Evolutionary conservation across 2,113 vertebrate genomes (phyloP).

Genomic region (Nothobranchius furzeri): DNA sequence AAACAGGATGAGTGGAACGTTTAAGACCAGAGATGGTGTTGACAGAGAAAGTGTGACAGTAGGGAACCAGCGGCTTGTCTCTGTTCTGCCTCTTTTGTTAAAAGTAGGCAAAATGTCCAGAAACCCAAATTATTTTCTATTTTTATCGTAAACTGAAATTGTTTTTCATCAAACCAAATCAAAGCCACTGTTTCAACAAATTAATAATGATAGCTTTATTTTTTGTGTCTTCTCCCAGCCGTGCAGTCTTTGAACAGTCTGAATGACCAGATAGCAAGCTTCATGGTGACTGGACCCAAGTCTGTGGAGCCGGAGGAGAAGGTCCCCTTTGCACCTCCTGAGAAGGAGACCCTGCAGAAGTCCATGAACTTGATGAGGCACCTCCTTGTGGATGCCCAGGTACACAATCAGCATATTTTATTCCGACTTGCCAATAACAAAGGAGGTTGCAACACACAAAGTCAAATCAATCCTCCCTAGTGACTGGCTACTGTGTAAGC

Average conservation of each 20-base stretch:
- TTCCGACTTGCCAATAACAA: neutral
- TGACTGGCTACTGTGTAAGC: too few species aligned
- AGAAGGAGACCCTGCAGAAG: conserved; percentile 87
- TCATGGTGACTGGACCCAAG: conserved; percentile 87
- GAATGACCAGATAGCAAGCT: conserved; percentile 92
- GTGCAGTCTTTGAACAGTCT: conserved; percentile 89
- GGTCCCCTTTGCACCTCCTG: conserved; percentile 79
- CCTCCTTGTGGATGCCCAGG: conserved; percentile 91
- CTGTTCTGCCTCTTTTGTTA: conserved; percentile 24
- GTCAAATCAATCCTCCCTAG: neutral
- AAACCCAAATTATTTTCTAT: conserved; percentile 17
- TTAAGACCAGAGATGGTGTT: conserved; percentile 48
- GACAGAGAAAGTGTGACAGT: conserved; percentile 47
- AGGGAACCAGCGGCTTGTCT: conserved; percentile 52
- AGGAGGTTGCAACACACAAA: neutral
- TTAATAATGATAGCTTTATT: neutral
- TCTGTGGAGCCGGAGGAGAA: conserved; percentile 81
- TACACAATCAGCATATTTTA: conserved; percentile 50
- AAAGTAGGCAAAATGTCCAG: neutral
- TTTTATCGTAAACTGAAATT: neutral
- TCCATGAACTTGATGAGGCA: conserved; percentile 91
- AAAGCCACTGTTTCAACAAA: neutral
- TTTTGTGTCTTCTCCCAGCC: conserved; percentile 73
- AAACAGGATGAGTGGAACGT: conserved; percentile 75
- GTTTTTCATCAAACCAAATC: neutral